Base-by-base conservation (phyloP, 64 coral and sea anemone genomes). In the Dendronephthya gigantea region DNA sequence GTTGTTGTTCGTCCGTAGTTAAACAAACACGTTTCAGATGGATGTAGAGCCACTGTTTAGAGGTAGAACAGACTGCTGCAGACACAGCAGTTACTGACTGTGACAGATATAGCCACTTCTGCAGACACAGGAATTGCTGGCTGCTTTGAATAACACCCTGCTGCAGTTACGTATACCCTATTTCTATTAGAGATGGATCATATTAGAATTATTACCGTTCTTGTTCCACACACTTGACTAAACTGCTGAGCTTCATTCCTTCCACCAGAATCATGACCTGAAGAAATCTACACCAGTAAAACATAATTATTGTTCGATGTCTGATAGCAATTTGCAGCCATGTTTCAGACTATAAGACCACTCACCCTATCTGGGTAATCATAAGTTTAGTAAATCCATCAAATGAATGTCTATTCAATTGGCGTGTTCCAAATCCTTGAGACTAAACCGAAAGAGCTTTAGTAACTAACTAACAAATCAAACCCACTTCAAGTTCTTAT, bases 381-480 rank as follows among this genome's bases (percentile, higher is more conserved):
- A 98, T 49, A 7, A 35, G 49, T 29, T 91, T 89, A 74, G 83
- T 87, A 89, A 90, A 90, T 35, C 45, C 90, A 88, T 98, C 95
- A 88, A 98, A 86, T 23, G 93, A 68, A 83, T 93, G 92, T 49
- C 92, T 93, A 51, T 89, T 98, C 30, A 91, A 82, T 55, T 98
- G 95, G n/a, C 90, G 91, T 17, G 76, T 88, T 84, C 95, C 95
- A 98, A 98, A 98, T 1, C 92, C 88, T 68, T 93, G 95, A 41
- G 92, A 83, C 95, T 98, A 13, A 22, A 68, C 27, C 2, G 31
- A 34, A 4, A 36, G 37, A 0, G 32, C 72, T 79, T 39, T 39
- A 79, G 30, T 33, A 74, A 30, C n/a, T 19, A 30, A 25, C 10
- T 74, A 30, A n/a, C n/a, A n/a, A n/a, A n/a, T n/a, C n/a, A n/a